phyloP scores from a whole-genome alignment of 2,888 invertebrate species.

The Conistra vaccinii region DNA sequence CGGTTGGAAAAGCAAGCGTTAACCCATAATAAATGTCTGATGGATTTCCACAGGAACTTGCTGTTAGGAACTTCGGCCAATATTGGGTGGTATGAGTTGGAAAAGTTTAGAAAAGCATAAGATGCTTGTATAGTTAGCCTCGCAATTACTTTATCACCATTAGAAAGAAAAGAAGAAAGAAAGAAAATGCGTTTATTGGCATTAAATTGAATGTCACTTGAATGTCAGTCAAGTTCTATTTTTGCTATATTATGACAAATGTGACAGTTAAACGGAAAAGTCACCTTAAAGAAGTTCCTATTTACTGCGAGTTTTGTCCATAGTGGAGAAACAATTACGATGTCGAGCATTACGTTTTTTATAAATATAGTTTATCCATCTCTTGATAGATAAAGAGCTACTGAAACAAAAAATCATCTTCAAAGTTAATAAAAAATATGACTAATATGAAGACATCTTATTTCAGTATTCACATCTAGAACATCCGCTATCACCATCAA shows the following conservation, averaged over 20 bases:
- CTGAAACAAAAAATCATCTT: slow-evolving; percentile 22
- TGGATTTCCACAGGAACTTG: slow-evolving; percentile 17
- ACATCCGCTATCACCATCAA: slow-evolving; percentile 68
- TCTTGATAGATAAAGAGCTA: not conserved
- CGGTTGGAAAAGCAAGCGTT: slow-evolving; percentile 12
- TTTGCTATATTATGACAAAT: not conserved
- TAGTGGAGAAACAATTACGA: not conserved
- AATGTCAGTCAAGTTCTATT: not conserved
- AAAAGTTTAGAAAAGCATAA: not conserved
- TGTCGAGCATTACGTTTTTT: not conserved
- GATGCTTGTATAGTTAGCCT: not conserved
- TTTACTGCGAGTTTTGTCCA: not conserved
- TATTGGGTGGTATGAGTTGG: not conserved
- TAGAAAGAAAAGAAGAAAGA: too few relatives aligned
- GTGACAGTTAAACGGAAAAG: not conserved
- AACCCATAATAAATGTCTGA: slow-evolving; percentile 35
- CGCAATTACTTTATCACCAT: not conserved
- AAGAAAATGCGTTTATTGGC: too few relatives aligned
- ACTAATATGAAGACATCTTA: slow-evolving; percentile 66
- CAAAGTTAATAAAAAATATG: slow-evolving; percentile 19
- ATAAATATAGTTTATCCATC: too few relatives aligned
- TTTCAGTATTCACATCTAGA: slow-evolving; percentile 62
- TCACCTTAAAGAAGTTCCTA: not conserved
- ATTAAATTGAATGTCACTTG: not conserved
- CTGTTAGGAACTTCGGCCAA: not conserved